Conservation (phyloP, 2,797 vertebrate genomes). For the Petrocephalus sullivani region DNA sequence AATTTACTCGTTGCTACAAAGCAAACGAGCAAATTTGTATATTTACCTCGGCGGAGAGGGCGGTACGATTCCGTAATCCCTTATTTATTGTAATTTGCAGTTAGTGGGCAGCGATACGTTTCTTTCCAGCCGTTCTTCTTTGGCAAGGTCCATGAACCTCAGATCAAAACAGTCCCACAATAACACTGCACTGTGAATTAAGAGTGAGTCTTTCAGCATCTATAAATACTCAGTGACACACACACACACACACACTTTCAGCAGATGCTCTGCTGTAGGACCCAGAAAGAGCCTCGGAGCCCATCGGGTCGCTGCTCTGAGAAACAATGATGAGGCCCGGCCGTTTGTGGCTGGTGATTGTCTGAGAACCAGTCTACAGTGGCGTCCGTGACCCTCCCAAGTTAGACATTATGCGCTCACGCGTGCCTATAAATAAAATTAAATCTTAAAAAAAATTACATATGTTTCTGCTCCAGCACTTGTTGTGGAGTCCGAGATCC, state of each 20-base stretch:
- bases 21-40: slow-evolving; percentile 17
- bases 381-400: not conserved
- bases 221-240: slow-evolving; percentile 8
- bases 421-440: slow-evolving; percentile 4
- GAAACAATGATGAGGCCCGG: not conserved
- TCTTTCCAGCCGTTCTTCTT: slow-evolving; percentile 35
- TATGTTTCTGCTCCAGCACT: not conserved
- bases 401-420: not conserved
- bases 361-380: not conserved
- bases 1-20: not conserved
- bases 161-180: slow-evolving; percentile 10
- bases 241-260: not conserved
- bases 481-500: not conserved
- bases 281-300: not conserved
- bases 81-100: slow-evolving; percentile 19
- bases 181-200: not conserved
- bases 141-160: not conserved
- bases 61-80: not conserved
- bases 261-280: not conserved
- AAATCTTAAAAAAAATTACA: not conserved
- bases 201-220: not conserved
- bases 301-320: not conserved
- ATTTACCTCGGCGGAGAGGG: slow-evolving; percentile 13
- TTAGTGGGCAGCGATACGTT: slow-evolving; percentile 27
- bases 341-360: not conserved